Evolutionary conservation across 1,140 invertebrate genomes (phyloP).

Genomic region (Medauroidea extradentata): DNA sequence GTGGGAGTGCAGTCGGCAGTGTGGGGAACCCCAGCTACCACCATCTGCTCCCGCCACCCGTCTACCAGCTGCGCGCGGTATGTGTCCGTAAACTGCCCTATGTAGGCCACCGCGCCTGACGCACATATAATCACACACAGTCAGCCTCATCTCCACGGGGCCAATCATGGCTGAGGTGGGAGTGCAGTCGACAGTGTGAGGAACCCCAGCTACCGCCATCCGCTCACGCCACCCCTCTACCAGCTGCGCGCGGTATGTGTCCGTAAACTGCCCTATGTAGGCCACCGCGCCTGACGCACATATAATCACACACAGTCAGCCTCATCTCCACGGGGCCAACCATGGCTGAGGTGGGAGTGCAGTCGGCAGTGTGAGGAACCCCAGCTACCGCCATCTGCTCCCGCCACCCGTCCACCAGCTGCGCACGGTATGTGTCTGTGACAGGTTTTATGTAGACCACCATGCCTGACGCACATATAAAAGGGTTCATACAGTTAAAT

Average conservation of each 20-base stretch:
- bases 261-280: slow-evolving; percentile 63
- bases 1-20: slow-evolving; percentile 52
- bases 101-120: slow-evolving; percentile 65
- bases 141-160: slow-evolving; percentile 53
- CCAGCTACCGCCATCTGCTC: slow-evolving; percentile 20
- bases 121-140: too few species aligned
- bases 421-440: slow-evolving; percentile 50
- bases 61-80: slow-evolving; percentile 43
- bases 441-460: slow-evolving; percentile 67
- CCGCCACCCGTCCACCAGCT: slow-evolving; percentile 36
- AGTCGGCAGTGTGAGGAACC: slow-evolving; percentile 53
- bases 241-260: slow-evolving; percentile 45
- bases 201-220: slow-evolving; percentile 35
- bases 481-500: too few species aligned
- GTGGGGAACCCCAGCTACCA: slow-evolving; percentile 45
- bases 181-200: slow-evolving; percentile 53
- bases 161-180: slow-evolving; percentile 57
- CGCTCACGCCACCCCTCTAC: slow-evolving; percentile 31
- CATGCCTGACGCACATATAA: too few species aligned
- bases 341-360: slow-evolving; percentile 52
- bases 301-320: too few species aligned
- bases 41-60: slow-evolving; percentile 29
- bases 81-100: slow-evolving; percentile 59
- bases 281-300: slow-evolving; percentile 66
- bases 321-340: slow-evolving; percentile 58